Evolutionary conservation across 2,888 invertebrate genomes (phyloP).

Genomic region (Caenorhabditis becei): DNA sequence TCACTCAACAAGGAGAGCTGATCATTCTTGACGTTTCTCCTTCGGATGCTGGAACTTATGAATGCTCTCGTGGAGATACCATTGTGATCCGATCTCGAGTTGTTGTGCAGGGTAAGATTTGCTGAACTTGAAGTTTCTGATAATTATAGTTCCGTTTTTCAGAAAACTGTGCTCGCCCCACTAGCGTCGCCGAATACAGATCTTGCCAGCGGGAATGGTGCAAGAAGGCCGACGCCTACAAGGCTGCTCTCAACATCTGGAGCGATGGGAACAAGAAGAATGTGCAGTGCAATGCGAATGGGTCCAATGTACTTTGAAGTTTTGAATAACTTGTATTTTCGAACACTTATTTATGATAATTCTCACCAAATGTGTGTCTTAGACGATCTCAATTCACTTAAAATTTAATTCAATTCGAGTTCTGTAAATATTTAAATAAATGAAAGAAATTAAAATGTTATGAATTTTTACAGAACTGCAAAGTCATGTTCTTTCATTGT

Average conservation of each 20-base stretch:
- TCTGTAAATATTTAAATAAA: neutral
- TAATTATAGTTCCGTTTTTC: conserved; percentile 43
- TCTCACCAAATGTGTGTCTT: conserved; percentile 43
- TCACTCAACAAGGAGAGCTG: conserved; percentile 60
- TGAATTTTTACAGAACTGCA: no score
- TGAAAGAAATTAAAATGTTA: no score
- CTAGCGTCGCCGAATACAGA: conserved; percentile 75
- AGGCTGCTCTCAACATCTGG: conserved; percentile 82
- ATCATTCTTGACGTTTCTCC: conserved; percentile 66
- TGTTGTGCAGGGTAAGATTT: conserved; percentile 61
- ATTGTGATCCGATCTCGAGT: conserved; percentile 34
- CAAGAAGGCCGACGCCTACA: conserved; percentile 97
- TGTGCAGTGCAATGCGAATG: conserved; percentile 58
- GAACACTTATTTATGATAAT: conserved; percentile 15
- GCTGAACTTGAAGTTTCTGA: neutral
- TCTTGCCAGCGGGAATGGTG: conserved; percentile 97
- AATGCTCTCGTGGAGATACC: conserved; percentile 28
- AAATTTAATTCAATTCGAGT: no score
- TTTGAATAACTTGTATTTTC: conserved; percentile 9
- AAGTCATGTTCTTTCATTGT: no score
- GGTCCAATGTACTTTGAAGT: conserved; percentile 19
- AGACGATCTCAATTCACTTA: conserved; percentile 61
- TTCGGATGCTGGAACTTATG: conserved; percentile 57
- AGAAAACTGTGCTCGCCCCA: conserved; percentile 79
- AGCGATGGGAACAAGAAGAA: conserved; percentile 58